Conservation (phyloP, 35 echinoderm and acorn worm species). For the Strongylocentrotus purpuratus region DNA sequence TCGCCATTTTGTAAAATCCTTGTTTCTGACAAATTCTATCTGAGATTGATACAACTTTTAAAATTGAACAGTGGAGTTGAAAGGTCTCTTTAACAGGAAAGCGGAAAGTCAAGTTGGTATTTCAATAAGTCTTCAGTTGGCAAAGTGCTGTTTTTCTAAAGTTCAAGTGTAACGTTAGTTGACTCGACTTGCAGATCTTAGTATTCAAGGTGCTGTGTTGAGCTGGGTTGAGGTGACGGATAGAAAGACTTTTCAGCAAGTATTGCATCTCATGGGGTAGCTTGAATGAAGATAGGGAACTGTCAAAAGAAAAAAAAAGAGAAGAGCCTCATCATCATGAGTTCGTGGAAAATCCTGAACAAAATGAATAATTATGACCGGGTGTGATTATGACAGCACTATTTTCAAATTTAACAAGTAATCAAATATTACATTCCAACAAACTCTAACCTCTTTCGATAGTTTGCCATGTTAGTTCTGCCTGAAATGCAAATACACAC, state of each 20-base stretch:
- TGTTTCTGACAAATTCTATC: not conserved
- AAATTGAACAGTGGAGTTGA: not conserved
- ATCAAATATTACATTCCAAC: too few relatives aligned
- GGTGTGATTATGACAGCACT: too few relatives aligned
- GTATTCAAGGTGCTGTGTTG: slow-evolving; percentile 31
- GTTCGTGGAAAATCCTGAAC: not conserved
- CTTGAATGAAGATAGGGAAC: slow-evolving; percentile 35
- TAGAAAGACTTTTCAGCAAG: slow-evolving; percentile 50
- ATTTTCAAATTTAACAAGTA: too few relatives aligned
- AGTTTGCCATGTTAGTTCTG: too few relatives aligned
- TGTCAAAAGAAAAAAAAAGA: not conserved
- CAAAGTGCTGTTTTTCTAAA: slow-evolving; percentile 38
- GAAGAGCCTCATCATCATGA: too few relatives aligned
- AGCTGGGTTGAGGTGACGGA: slow-evolving; percentile 25
- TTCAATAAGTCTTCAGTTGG: not conserved
- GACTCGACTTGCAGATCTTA: slow-evolving; percentile 39
- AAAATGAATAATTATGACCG: not conserved
- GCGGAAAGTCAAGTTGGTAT: not conserved
- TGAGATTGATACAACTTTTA: not conserved
- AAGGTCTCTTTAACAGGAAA: not conserved
- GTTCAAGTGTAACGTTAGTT: not conserved
- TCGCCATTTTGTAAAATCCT: not conserved
- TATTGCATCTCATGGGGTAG: slow-evolving; percentile 50
- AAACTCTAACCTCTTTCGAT: too few relatives aligned
- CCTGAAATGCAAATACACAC: too few relatives aligned